Conservation (phyloP, 2,797 vertebrate species). For the Darevskia nairensis region DNA sequence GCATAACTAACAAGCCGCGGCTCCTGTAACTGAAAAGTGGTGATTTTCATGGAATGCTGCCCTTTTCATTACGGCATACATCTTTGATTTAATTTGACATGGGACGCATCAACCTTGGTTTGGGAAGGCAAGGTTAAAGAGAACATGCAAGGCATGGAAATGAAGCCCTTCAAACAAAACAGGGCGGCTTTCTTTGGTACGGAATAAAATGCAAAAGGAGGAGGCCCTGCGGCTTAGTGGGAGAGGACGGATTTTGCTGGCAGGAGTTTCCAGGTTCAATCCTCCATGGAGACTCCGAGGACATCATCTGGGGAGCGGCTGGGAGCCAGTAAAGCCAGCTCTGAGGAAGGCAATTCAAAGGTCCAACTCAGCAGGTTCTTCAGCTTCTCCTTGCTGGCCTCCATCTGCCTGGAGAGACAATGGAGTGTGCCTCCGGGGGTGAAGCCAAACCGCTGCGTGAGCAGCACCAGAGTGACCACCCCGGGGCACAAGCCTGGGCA, state of each 20-base stretch:
- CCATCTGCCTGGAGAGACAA: too few species aligned
- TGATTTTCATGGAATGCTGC: slow-evolving; percentile 75
- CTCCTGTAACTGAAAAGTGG: slow-evolving; percentile 66
- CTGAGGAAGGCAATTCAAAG: neutral
- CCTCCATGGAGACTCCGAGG: too few species aligned
- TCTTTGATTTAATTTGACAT: slow-evolving; percentile 75
- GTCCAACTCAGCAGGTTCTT: neutral
- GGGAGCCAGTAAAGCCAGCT: neutral
- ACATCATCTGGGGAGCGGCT: neutral
- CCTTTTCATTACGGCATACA: slow-evolving; percentile 70
- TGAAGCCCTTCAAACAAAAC: slow-evolving; percentile 46
- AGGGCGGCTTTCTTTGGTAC: neutral
- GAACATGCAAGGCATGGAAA: slow-evolving; percentile 70
- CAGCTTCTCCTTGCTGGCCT: too few species aligned
- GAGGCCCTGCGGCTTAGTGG: neutral
- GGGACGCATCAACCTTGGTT: slow-evolving; percentile 77
- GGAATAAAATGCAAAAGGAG: neutral
- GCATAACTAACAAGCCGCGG: slow-evolving; percentile 71
- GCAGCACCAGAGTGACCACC: too few species aligned
- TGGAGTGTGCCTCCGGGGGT: too few species aligned
- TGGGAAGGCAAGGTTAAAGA: slow-evolving; percentile 72
- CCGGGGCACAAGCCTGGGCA: too few species aligned
- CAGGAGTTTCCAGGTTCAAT: neutral
- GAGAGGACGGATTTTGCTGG: neutral
- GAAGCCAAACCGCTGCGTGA: too few species aligned